A percentile compares a stretch with the other conserved stretches of the same genome.
Evolutionary conservation across 2,113 vertebrate genomes (phyloP).

Genomic region (Clarias magur): DNA sequence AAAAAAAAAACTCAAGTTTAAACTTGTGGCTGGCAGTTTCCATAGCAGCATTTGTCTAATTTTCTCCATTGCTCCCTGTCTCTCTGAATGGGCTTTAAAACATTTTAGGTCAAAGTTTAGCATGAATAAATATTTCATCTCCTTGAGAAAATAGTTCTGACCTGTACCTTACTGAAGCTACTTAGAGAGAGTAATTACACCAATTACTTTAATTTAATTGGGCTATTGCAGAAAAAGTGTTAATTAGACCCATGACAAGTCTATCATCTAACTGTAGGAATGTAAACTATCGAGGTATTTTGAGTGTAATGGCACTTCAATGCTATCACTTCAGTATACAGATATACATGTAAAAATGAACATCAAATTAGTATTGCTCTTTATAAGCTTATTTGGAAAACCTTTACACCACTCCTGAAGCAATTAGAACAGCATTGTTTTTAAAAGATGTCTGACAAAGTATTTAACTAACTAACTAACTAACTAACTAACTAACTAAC

Average conservation of each 20-base stretch:
- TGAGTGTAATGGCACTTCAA: no score
- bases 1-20: no score
- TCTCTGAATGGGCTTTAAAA: background rate
- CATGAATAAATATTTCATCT: background rate
- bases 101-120: background rate
- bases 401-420: no score
- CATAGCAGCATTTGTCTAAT: conserved; percentile 18
- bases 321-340: no score
- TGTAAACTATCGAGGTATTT: no score
- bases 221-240: background rate
- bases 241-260: background rate
- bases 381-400: no score
- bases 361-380: no score
- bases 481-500: no score
- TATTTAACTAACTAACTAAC: no score
- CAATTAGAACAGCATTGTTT: no score
- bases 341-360: no score
- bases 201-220: background rate
- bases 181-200: background rate
- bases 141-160: background rate
- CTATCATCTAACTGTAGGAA: background rate
- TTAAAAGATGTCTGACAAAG: no score
- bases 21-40: conserved; percentile 15
- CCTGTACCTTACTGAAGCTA: background rate
- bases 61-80: background rate